Conservation (phyloP, 2,113 vertebrate species). For the Apteryx mantelli region DNA sequence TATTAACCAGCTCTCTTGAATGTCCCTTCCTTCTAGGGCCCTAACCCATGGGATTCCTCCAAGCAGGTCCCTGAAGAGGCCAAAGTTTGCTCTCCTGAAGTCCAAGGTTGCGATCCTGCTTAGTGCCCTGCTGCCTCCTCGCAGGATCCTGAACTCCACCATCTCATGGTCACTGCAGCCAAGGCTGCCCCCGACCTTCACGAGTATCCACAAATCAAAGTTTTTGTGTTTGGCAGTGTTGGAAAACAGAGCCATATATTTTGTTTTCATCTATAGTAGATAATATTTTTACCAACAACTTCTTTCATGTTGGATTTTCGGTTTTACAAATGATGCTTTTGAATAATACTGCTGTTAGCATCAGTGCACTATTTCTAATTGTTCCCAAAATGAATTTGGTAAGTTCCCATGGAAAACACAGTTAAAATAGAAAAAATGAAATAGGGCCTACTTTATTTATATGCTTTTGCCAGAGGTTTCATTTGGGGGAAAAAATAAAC, state of each 20-base stretch:
- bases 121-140: too few relatives aligned
- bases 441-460: not conserved
- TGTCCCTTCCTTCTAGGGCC: too few relatives aligned
- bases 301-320: not conserved
- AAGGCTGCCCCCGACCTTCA: too few relatives aligned
- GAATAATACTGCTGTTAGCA: not conserved
- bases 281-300: not conserved
- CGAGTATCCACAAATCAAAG: accelerated
- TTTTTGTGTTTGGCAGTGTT: not conserved
- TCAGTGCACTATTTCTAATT: not conserved
- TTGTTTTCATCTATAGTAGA: accelerated
- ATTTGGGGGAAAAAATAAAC: not conserved
- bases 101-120: too few relatives aligned
- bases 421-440: not conserved
- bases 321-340: not conserved
- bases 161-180: too few relatives aligned
- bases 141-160: too few relatives aligned
- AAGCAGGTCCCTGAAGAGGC: too few relatives aligned
- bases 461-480: not conserved
- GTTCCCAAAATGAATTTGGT: not conserved
- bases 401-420: not conserved
- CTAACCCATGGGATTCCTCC: too few relatives aligned
- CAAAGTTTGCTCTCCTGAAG: too few relatives aligned
- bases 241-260: accelerated
- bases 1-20: too few relatives aligned